phyloP scores from a whole-genome alignment of 2,797 vertebrate species.

The Liasis olivaceus region DNA sequence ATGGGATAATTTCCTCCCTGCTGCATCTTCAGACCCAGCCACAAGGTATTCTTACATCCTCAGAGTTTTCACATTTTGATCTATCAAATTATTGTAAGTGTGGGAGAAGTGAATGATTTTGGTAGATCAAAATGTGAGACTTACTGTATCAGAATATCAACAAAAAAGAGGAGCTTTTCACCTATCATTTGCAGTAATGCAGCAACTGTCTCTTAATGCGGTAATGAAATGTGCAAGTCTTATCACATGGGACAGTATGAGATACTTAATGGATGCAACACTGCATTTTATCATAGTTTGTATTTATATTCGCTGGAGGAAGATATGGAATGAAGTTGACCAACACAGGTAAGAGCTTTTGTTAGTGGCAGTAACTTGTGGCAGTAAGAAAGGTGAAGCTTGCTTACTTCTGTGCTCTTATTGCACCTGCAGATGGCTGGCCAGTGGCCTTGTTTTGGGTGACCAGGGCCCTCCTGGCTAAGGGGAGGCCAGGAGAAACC shows the following conservation, averaged over 20 bases:
- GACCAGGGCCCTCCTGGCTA: too few relatives aligned
- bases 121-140: neutral
- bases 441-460: neutral
- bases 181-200: conserved; percentile 73
- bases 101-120: neutral
- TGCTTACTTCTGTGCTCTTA: too few relatives aligned
- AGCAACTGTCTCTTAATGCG: conserved; percentile 63
- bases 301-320: too few relatives aligned
- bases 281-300: conserved; percentile 65
- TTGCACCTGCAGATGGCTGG: too few relatives aligned
- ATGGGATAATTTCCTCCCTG: conserved; percentile 20
- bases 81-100: conserved; percentile 72
- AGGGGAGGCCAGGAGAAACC: too few relatives aligned
- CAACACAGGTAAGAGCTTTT: too few relatives aligned
- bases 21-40: conserved; percentile 55
- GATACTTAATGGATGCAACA: conserved; percentile 69
- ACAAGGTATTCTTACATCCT: conserved; percentile 63
- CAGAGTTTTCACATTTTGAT: conserved; percentile 69
- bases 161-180: conserved; percentile 66
- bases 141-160: conserved; percentile 58
- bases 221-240: conserved; percentile 69
- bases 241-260: conserved; percentile 71
- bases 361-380: too few relatives aligned
- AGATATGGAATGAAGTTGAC: too few relatives aligned
- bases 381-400: too few relatives aligned